A percentile compares a stretch with the other conserved stretches of the same genome.
These are phyloP conservation scores for Batillaria attramentaria DNA, from an alignment of 1,140 invertebrate species.

Conservation along the genomic window DNA sequence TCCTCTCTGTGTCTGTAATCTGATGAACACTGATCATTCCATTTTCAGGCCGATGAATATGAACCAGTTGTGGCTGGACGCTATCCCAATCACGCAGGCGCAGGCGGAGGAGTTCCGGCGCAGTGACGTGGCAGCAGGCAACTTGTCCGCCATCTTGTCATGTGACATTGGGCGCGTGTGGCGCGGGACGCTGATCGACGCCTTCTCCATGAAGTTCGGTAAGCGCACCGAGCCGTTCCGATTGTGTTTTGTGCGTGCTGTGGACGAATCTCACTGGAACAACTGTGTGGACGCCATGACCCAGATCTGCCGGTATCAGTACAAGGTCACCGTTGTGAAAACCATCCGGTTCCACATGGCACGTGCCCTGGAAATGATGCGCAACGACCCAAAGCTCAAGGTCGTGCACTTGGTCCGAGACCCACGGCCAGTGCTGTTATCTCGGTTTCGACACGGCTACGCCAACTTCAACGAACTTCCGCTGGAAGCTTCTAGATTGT, in stretches of 20 bases:
- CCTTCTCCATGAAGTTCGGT: slow-evolving; percentile 3
- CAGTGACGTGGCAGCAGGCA: slow-evolving; percentile 10
- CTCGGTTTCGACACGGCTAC: slow-evolving; percentile 11
- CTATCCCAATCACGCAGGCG: too few relatives aligned
- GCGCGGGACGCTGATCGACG: background rate
- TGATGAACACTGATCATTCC: too few relatives aligned
- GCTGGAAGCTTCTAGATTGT: slow-evolving; percentile 3
- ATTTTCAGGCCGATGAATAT: background rate
- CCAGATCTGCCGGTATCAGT: background rate
- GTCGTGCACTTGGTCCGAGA: slow-evolving; percentile 26
- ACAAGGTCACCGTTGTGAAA: slow-evolving; percentile 12
- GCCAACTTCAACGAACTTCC: background rate
- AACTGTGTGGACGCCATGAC: background rate
- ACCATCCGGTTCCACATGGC: slow-evolving; percentile 16
- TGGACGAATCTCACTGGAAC: background rate
- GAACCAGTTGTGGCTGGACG: too few relatives aligned
- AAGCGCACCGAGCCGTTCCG: background rate
- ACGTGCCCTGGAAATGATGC: slow-evolving; percentile 20
- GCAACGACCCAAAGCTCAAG: slow-evolving; percentile 14
- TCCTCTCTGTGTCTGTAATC: too few relatives aligned
- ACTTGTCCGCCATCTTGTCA: slow-evolving; percentile 9
- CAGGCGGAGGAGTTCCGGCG: slow-evolving; percentile 3
- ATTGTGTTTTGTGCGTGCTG: background rate
- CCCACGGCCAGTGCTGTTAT: slow-evolving; percentile 11
- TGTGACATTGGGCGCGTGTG: slow-evolving; percentile 24